A percentile compares a stretch with the other conserved stretches of the same genome.
Evolutionary conservation across 2,797 vertebrate genomes (phyloP).

Genomic region (Myotis planiceps): DNA sequence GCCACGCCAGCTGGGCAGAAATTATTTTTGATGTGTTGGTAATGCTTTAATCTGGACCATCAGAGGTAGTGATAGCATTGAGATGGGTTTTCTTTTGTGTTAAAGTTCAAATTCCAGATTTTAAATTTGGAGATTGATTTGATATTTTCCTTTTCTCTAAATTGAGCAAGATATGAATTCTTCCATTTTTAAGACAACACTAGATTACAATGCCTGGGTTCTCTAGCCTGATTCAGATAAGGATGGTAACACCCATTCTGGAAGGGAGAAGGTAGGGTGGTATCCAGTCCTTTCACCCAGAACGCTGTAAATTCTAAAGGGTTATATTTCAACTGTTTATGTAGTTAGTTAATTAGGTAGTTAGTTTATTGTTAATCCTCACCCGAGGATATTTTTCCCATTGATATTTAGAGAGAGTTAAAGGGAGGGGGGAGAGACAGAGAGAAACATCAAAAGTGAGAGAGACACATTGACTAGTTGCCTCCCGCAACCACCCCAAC

Average conservation of each 20-base stretch:
- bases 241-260: background rate
- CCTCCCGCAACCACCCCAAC: no score
- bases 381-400: no score
- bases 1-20: background rate
- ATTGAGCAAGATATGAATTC: background rate
- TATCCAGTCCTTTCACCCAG: background rate
- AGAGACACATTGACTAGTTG: no score
- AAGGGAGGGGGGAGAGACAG: no score
- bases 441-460: no score
- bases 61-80: background rate
- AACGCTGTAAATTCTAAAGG: background rate
- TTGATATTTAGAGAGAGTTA: no score
- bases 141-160: background rate
- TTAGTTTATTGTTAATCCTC: no score
- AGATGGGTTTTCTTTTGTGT: background rate
- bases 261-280: background rate
- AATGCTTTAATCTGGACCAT: background rate
- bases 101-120: background rate
- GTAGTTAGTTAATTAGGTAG: no score
- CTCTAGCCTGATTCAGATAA: background rate
- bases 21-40: background rate
- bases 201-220: background rate
- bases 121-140: conserved; percentile 53
- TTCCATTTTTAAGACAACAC: background rate
- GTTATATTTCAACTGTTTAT: background rate